Evolutionary conservation across 2,888 invertebrate species (phyloP).

Genomic region (Drosophila infuscata): DNA sequence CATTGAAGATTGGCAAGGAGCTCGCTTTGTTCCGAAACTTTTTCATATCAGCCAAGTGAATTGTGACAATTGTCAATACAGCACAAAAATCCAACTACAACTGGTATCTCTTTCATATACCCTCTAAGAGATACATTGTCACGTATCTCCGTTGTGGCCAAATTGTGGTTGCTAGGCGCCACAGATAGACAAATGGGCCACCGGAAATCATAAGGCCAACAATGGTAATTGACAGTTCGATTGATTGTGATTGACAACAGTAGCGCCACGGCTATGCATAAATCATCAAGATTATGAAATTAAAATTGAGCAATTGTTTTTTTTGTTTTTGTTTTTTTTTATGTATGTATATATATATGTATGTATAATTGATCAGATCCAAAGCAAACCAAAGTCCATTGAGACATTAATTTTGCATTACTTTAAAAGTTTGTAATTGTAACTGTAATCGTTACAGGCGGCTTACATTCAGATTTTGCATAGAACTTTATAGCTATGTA

Average conservation of each 20-base stretch:
- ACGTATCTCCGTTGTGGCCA: conserved; percentile 62
- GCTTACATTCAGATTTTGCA: conserved; percentile 49
- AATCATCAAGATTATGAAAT: not conserved
- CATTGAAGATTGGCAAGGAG: conserved; percentile 83
- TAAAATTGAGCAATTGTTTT: conserved; percentile 19
- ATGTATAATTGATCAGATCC: conserved; percentile 50
- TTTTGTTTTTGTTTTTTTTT: conserved; percentile 1
- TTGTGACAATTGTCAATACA: not conserved
- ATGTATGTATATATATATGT: conserved; percentile 25
- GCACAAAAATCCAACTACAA: conserved; percentile 29
- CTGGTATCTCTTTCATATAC: conserved; percentile 20
- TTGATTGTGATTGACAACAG: conserved; percentile 12
- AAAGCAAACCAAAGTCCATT: conserved; percentile 25
- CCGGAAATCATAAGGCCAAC: not conserved
- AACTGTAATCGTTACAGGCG: conserved; percentile 45
- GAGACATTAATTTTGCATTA: conserved; percentile 40
- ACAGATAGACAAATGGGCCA: not conserved
- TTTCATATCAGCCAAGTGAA: conserved; percentile 67
- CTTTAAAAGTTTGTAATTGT: conserved; percentile 57
- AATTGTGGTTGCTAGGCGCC: conserved; percentile 64
- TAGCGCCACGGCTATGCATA: not conserved
- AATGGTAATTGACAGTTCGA: conserved; percentile 29
- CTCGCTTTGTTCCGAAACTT: conserved; percentile 82
- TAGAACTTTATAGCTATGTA: conserved; percentile 36
- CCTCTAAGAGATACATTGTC: conserved; percentile 18